Conservation (phyloP, 2,888 invertebrate genomes). For the Phaedon cochleariae region DNA sequence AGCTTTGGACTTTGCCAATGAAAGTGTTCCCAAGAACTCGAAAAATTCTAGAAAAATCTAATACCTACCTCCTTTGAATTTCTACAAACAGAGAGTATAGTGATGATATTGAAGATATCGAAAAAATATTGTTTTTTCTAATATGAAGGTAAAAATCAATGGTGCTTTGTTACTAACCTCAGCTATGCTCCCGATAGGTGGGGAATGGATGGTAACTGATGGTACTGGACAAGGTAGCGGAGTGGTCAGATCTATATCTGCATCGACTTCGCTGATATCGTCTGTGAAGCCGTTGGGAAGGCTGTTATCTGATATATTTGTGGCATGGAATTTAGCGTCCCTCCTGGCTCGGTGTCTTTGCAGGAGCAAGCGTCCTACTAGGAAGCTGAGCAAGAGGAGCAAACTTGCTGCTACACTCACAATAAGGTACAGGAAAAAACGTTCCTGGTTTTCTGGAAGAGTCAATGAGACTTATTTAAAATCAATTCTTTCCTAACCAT, state of each 20-base stretch:
- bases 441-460: conserved; percentile 76
- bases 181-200: conserved; percentile 57
- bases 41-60: no score
- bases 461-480: conserved; percentile 27
- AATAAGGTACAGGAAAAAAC: conserved; percentile 84
- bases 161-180: conserved; percentile 50
- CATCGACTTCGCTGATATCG: conserved; percentile 87
- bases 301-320: conserved; percentile 77
- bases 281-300: conserved; percentile 85
- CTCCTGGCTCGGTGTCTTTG: conserved; percentile 71
- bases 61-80: no score
- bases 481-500: no score
- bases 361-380: conserved; percentile 75
- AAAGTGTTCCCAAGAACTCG: no score
- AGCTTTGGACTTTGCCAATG: no score
- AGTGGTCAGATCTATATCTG: conserved; percentile 78
- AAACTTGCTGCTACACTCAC: conserved; percentile 78
- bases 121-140: no score
- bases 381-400: conserved; percentile 75
- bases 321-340: conserved; percentile 73
- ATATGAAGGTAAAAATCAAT: no score
- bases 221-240: conserved; percentile 70
- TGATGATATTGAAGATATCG: no score
- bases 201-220: conserved; percentile 65
- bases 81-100: no score